Percentiles rank a stretch among this genome's conserved stretches.
These are phyloP conservation scores for Heliothis peltigera DNA, from an alignment of 2,888 invertebrate genomes.

Conservation along the genomic window DNA sequence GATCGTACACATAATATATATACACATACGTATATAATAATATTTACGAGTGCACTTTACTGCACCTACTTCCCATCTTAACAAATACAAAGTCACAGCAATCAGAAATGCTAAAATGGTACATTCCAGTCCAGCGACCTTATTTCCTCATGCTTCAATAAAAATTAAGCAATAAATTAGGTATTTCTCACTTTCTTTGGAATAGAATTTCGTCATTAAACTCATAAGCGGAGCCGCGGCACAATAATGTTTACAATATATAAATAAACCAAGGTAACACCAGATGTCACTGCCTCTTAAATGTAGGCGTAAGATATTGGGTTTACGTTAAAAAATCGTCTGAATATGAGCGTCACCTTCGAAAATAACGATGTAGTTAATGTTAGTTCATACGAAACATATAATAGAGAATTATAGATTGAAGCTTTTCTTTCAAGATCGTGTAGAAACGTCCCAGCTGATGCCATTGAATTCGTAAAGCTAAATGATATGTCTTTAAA, in stretches of 20 bases:
- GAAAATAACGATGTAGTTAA: slow-evolving; percentile 66
- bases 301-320: slow-evolving; percentile 66
- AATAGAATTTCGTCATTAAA: slow-evolving; percentile 40
- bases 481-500: slow-evolving; percentile 13
- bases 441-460: neutral
- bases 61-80: neutral
- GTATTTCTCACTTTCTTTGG: slow-evolving; percentile 49
- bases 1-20: slow-evolving; percentile 12
- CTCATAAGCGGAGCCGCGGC: slow-evolving; percentile 43
- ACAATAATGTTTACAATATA: slow-evolving; percentile 56
- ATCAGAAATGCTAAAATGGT: neutral
- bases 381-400: slow-evolving; percentile 15
- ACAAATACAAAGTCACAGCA: neutral
- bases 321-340: slow-evolving; percentile 45
- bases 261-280: slow-evolving; percentile 73
- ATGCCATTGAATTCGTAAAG: neutral
- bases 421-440: slow-evolving; percentile 5
- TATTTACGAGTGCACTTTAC: neutral
- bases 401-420: neutral
- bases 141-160: slow-evolving; percentile 37
- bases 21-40: neutral
- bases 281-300: slow-evolving; percentile 72
- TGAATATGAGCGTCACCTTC: slow-evolving; percentile 52
- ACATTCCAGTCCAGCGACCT: slow-evolving; percentile 13
- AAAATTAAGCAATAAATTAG: slow-evolving; percentile 43